A percentile compares a stretch with the other conserved stretches of the same genome.
phyloP scores from a whole-genome alignment of 2,113 vertebrate genomes.

The Cheirogaleus medius region DNA sequence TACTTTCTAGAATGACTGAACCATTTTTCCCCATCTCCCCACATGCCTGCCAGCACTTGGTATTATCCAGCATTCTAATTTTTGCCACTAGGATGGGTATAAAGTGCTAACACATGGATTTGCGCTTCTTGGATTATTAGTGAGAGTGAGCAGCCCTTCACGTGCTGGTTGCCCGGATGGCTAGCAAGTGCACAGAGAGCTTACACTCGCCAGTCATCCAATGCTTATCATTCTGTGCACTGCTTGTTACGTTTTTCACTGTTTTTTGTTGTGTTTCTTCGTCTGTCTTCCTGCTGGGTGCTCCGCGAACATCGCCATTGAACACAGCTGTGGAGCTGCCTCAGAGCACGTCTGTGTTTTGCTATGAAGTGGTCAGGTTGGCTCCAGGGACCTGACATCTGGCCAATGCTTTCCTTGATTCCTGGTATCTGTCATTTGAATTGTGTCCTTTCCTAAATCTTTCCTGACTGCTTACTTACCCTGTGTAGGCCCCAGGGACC shows the following conservation, averaged over 20 bases:
- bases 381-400: not conserved
- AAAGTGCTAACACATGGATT: not conserved
- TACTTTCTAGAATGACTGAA: not conserved
- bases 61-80: not conserved
- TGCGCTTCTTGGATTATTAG: not conserved
- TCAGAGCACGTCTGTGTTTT: not conserved
- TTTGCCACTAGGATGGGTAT: not conserved
- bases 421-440: not conserved
- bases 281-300: not conserved
- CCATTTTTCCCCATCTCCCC: not conserved
- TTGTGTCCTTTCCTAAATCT: not conserved
- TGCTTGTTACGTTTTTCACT: not conserved
- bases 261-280: not conserved
- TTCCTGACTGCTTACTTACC: not conserved
- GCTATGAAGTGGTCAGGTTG: not conserved
- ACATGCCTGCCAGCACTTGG: not conserved
- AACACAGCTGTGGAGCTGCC: not conserved
- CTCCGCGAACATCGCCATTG: not conserved
- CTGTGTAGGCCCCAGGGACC: not conserved
- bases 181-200: not conserved
- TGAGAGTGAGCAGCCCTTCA: not conserved
- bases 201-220: not conserved
- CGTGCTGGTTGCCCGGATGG: not conserved
- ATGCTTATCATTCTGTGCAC: not conserved
- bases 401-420: not conserved